These are phyloP conservation scores for Toxonevra muliebris DNA, from an alignment of 2,888 invertebrate species.

Conservation along the genomic window DNA sequence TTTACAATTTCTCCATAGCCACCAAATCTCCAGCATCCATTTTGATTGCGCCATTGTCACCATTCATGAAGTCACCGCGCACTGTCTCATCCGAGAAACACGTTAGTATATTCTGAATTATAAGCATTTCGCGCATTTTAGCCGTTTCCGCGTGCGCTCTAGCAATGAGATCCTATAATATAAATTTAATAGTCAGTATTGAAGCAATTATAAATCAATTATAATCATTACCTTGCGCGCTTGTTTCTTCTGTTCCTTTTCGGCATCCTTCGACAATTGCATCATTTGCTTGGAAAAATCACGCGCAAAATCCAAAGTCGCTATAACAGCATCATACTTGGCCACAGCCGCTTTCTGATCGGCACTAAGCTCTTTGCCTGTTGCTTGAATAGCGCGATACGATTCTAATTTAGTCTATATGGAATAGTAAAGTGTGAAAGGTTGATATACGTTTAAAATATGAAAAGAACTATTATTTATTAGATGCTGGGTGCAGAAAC, in stretches of 20 bases:
- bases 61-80: slow-evolving; percentile 84
- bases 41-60: slow-evolving; percentile 84
- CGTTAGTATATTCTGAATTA: slow-evolving; percentile 81
- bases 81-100: slow-evolving; percentile 76
- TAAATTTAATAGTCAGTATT: background rate
- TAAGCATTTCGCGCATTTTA: slow-evolving; percentile 79
- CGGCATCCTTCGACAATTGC: slow-evolving; percentile 76
- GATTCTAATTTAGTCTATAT: slow-evolving; percentile 81
- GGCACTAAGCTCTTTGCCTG: slow-evolving; percentile 84
- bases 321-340: slow-evolving; percentile 89
- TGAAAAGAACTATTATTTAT: too few species aligned
- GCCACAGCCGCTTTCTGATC: slow-evolving; percentile 91
- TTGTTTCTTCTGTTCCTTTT: slow-evolving; percentile 87
- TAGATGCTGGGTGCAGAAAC: too few species aligned
- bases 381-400: slow-evolving; percentile 82
- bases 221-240: slow-evolving; percentile 74
- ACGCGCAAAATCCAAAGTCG: slow-evolving; percentile 87
- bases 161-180: slow-evolving; percentile 74
- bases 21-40: slow-evolving; percentile 80
- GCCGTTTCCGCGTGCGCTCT: slow-evolving; percentile 81
- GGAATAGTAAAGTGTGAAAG: too few species aligned
- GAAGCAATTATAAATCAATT: background rate
- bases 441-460: too few species aligned
- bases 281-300: slow-evolving; percentile 88
- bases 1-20: slow-evolving; percentile 75